Conservation (phyloP, 2,797 vertebrate species). For the Muraenolepis orangiensis region DNA sequence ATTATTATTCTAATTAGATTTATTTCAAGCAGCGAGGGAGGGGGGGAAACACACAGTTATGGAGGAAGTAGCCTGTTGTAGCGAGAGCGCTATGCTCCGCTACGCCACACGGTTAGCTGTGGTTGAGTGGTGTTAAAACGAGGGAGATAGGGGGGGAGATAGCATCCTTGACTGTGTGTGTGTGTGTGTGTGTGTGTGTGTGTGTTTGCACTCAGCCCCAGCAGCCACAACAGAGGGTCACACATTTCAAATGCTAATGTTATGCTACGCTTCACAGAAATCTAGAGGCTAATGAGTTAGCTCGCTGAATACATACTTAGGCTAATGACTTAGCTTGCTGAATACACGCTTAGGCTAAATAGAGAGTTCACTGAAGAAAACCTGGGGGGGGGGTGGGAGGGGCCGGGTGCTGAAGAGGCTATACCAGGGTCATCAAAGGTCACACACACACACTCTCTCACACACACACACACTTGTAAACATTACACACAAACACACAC, state of each 20-base stretch:
- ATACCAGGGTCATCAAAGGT: no score
- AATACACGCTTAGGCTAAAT: conserved; percentile 55
- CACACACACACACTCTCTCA: no score
- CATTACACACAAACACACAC: no score
- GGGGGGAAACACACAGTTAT: no score
- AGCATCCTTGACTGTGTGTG: conserved; percentile 33
- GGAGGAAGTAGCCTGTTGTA: not conserved
- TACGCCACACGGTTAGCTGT: no score
- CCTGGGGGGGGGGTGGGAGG: no score
- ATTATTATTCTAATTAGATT: not conserved
- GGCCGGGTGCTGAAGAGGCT: no score
- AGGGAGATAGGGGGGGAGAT: conserved; percentile 32
- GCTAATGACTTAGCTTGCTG: conserved; percentile 57
- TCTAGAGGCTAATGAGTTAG: conserved; percentile 54
- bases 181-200: conserved; percentile 18
- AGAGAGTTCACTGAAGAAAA: no score
- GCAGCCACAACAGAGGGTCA: conserved; percentile 48
- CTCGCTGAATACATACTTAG: conserved; percentile 50
- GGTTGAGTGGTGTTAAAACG: not conserved
- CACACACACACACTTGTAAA: no score
- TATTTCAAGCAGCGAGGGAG: not conserved
- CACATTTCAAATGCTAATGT: conserved; percentile 72
- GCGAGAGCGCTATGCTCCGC: no score
- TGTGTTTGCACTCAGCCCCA: conserved; percentile 19
- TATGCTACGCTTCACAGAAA: conserved; percentile 51